A percentile compares a stretch with the other conserved stretches of the same genome.
phyloP scores from a whole-genome alignment of 2,888 invertebrate genomes.

The Polia nebulosa region DNA sequence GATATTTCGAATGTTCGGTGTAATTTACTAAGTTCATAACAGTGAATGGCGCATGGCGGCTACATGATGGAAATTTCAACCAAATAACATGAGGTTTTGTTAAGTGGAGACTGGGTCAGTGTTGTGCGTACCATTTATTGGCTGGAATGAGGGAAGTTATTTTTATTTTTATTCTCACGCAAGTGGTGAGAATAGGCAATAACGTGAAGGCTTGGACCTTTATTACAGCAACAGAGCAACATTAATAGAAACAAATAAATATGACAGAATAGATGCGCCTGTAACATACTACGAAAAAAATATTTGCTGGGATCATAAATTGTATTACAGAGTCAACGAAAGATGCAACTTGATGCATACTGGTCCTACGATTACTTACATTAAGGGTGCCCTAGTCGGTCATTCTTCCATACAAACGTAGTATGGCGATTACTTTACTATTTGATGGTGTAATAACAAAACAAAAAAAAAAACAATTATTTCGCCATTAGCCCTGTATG shows the following conservation, averaged over 20 bases:
- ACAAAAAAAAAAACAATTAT: no score
- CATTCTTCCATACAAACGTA: no score
- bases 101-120: constrained; percentile 47
- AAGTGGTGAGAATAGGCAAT: constrained; percentile 41
- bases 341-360: background rate
- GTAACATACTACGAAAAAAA: constrained; percentile 13
- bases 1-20: constrained; percentile 53
- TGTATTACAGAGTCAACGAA: background rate
- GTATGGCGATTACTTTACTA: no score
- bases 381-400: no score
- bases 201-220: constrained; percentile 29
- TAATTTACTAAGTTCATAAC: constrained; percentile 63
- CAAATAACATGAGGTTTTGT: constrained; percentile 51
- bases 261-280: constrained; percentile 28
- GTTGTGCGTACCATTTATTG: constrained; percentile 49
- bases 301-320: background rate
- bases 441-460: no score
- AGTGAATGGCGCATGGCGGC: constrained; percentile 16
- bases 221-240: constrained; percentile 37
- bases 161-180: constrained; percentile 59
- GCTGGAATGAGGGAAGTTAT: constrained; percentile 37
- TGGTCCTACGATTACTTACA: no score
- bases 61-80: constrained; percentile 51
- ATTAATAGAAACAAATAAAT: constrained; percentile 40
- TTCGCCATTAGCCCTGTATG: no score